Conservation (phyloP, 2,113 vertebrate species). For the Colaptes auratus region DNA sequence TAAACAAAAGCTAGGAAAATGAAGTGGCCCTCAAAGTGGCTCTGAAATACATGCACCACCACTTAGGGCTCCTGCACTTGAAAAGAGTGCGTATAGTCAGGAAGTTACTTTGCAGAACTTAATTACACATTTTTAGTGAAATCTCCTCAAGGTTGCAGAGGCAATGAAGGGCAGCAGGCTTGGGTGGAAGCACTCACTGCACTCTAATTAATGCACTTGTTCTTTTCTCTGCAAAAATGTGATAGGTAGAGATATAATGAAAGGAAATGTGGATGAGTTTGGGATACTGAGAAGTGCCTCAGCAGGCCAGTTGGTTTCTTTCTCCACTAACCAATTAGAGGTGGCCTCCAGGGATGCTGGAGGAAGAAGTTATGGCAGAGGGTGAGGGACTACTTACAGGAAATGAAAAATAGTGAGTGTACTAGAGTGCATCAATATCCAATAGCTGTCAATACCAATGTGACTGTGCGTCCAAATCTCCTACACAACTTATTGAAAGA, state of each 20-base stretch:
- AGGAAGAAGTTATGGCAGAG: too few relatives aligned
- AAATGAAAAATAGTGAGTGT: neutral
- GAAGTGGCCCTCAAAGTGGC: neutral
- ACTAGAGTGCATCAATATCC: neutral
- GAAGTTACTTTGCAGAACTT: neutral
- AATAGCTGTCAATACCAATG: neutral
- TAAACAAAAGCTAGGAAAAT: slow-evolving; percentile 21
- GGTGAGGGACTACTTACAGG: neutral
- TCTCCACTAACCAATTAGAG: neutral
- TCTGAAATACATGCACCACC: neutral
- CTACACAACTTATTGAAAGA: neutral
- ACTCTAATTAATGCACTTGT: neutral
- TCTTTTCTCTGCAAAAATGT: neutral
- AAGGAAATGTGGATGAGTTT: slow-evolving; percentile 22
- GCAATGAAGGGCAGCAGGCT: neutral
- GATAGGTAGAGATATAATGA: neutral
- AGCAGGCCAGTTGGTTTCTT: neutral
- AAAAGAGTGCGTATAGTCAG: neutral
- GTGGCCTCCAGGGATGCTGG: neutral
- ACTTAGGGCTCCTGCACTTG: neutral
- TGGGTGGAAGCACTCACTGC: fast-evolving
- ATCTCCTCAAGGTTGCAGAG: neutral
- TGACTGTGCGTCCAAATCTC: neutral
- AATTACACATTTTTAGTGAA: neutral
- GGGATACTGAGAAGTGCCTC: neutral